A percentile compares a stretch with the other conserved stretches of the same genome.
phyloP scores from a whole-genome alignment of 2,888 invertebrate species.

The Syrista parreyssii region DNA sequence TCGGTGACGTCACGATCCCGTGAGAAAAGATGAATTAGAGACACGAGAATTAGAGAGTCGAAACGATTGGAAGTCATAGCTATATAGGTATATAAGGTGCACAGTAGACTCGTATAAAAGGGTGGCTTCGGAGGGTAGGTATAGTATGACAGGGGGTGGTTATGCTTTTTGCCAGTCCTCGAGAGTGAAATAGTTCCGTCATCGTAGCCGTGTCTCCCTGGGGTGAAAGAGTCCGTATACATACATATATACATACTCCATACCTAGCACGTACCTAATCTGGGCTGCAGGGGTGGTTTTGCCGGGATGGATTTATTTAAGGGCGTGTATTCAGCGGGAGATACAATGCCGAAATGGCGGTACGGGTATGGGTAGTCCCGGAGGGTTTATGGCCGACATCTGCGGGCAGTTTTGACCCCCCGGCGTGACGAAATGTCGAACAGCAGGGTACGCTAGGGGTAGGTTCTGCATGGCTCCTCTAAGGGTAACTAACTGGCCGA shows the following conservation, averaged over 20 bases:
- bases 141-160: neutral
- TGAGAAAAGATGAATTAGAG: neutral
- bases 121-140: neutral
- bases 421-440: conserved; percentile 60
- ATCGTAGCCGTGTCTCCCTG: neutral
- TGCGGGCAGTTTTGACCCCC: conserved; percentile 64
- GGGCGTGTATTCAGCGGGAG: conserved; percentile 59
- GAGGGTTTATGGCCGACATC: conserved; percentile 60
- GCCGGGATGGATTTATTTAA: conserved; percentile 57
- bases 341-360: conserved; percentile 52
- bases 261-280: conserved; percentile 33
- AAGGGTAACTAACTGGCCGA: conserved; percentile 49
- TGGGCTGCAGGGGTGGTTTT: conserved; percentile 28
- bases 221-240: neutral
- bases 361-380: conserved; percentile 14
- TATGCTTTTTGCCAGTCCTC: conserved; percentile 4
- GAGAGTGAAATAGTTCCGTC: conserved; percentile 2
- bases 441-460: conserved; percentile 32
- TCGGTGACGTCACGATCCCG: neutral
- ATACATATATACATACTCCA: neutral
- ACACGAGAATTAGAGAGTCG: neutral
- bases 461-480: conserved; percentile 36
- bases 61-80: neutral
- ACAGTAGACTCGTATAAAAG: neutral
- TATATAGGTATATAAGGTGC: neutral